Evolutionary conservation across 2,113 vertebrate genomes (phyloP).

Genomic region (Oncorhynchus nerka): DNA sequence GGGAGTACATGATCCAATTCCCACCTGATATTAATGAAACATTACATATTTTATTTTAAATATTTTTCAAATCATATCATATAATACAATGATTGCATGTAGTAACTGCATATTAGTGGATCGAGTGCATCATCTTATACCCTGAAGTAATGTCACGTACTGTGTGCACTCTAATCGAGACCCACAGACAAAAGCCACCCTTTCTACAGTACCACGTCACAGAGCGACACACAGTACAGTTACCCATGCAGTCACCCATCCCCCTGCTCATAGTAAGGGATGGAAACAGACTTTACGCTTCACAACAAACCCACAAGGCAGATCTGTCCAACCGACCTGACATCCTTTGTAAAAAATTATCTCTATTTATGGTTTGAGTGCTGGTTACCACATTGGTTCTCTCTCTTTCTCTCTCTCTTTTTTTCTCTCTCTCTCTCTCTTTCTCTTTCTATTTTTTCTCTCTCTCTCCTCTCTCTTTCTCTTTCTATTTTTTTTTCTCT

Average conservation of each 20-base stretch:
- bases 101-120: no score
- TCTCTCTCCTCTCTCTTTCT: conserved; percentile 22
- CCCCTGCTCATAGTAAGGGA: neutral
- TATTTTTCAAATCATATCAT: no score
- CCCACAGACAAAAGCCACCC: neutral
- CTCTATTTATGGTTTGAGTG: neutral
- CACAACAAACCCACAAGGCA: neutral
- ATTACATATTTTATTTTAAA: no score
- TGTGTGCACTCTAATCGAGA: neutral
- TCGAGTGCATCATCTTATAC: neutral
- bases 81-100: no score
- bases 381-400: neutral
- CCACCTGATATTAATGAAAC: no score
- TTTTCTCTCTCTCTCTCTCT: conserved; percentile 26
- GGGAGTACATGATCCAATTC: no score
- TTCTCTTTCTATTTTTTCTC: neutral
- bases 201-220: neutral
- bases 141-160: neutral
- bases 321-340: neutral
- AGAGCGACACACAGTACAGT: neutral
- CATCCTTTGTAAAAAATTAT: neutral
- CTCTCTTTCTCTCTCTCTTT: no score
- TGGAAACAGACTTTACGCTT: neutral
- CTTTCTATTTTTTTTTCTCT: conserved; percentile 16
- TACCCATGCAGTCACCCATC: neutral